Base-by-base conservation (phyloP, 2,888 invertebrate genomes). In the Cataglyphis rosenhaueri region DNA sequence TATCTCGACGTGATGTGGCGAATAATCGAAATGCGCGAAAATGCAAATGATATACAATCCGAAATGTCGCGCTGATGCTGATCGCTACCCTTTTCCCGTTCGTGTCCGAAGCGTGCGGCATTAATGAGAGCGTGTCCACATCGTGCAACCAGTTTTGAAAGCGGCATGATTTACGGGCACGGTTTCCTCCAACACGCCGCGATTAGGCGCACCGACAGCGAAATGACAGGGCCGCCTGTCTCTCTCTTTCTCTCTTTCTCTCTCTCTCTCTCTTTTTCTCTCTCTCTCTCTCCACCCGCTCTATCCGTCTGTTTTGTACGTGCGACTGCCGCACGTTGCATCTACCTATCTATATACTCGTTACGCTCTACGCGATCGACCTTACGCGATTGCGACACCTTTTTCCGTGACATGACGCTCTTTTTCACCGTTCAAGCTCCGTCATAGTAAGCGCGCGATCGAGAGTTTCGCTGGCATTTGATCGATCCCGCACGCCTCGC, bases 111-210 rank as follows among this genome's bases (percentile, higher is more conserved):
- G 84, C 57, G 68, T 78, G 73, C 70, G 83, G 78, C 85, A 86
- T 88, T 87, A 88, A 88, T 83, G 88, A 83, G 84, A 84, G 83
- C 84, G 82, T 79, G 87, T 86, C 85, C 85, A 55, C 76, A 76
- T 64, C 66, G 78, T 62, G 84, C 78, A 88, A 88, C 86, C 85
- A 88, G 86, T 85, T 86, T 83, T 86, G 89, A 89, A 89, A 89
- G 86, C 87, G 29, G 62, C 66, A 74, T 81, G 85, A 89, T 89
- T 84, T 89, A 89, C 84, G 65, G 81, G 57, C 82, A 83, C 48
- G 82, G 64, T 87, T 86, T 86, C 82, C 84, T 81, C 74, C 83
- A 82, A 59, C 55, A 57, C 71, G 59, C 52, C 44, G 66, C 68
- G 81, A 83, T 86, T 85, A 86, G 81, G 76, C 81, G 78, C 81